These are phyloP conservation scores for Palythoa grandis DNA, from an alignment of 92 coral and sea anemone species.

Conservation along the genomic window DNA sequence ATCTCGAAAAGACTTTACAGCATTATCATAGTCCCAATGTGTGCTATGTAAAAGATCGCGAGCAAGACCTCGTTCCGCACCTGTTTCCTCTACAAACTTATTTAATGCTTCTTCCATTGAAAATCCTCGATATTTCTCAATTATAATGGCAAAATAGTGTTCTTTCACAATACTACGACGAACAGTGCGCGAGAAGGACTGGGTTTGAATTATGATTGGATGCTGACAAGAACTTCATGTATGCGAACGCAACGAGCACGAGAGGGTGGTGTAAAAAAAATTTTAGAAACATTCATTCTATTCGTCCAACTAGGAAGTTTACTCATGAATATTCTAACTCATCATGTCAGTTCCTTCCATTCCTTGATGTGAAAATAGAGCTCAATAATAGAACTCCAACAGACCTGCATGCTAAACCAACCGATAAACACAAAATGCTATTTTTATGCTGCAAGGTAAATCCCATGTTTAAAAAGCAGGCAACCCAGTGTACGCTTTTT, in stretches of 20 bases:
- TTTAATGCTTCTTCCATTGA: constrained; percentile 78
- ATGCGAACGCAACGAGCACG: background rate
- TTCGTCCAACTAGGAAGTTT: too few species aligned
- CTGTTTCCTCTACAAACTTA: constrained; percentile 77
- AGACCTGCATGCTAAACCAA: too few species aligned
- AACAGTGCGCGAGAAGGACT: background rate
- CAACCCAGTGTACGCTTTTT: too few species aligned
- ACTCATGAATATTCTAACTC: too few species aligned
- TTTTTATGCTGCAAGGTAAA: too few species aligned
- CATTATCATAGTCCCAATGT: constrained; percentile 75
- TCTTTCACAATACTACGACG: background rate
- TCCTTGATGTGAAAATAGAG: too few species aligned
- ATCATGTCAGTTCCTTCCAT: too few species aligned
- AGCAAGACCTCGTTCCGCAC: constrained; percentile 80
- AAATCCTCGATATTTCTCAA: background rate
- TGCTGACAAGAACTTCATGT: constrained; percentile 10
- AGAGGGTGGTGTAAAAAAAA: too few species aligned
- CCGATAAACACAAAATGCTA: too few species aligned
- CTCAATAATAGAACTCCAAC: too few species aligned
- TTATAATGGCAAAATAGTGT: background rate
- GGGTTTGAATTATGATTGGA: constrained; percentile 15
- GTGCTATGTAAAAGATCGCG: constrained; percentile 78
- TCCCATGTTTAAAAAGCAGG: too few species aligned
- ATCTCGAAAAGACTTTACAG: constrained; percentile 68
- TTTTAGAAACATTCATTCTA: too few species aligned